phyloP scores from a whole-genome alignment of 1,140 invertebrate genomes.

The Drosophila bipectinata region DNA sequence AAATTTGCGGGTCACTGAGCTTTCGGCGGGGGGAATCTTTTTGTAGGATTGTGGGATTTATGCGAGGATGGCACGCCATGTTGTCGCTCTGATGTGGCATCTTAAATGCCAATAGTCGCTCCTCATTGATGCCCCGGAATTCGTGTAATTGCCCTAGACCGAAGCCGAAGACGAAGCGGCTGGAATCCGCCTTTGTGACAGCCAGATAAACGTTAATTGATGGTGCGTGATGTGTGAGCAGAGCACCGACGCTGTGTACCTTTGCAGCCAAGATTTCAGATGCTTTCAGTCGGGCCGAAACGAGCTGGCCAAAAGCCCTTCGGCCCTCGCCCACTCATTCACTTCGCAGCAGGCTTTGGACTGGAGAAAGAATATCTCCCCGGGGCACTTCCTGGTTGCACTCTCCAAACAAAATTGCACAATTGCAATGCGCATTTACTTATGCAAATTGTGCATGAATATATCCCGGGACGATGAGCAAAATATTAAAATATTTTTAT shows the following conservation, averaged over 20 bases:
- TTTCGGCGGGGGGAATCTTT: not conserved
- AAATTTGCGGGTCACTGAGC: conserved; percentile 50
- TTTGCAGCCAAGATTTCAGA: conserved; percentile 3
- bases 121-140: conserved; percentile 64
- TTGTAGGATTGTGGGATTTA: conserved; percentile 44
- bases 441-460: conserved; percentile 62
- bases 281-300: conserved; percentile 11
- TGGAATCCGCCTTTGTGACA: conserved; percentile 45
- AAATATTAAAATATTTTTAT: conserved; percentile 81
- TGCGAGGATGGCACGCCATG: conserved; percentile 59
- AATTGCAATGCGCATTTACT: conserved; percentile 78
- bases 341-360: conserved; percentile 19
- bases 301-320: conserved; percentile 7
- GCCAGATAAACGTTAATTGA: conserved; percentile 78
- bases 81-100: conserved; percentile 55
- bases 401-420: conserved; percentile 62
- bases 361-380: conserved; percentile 7
- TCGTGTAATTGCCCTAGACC: conserved; percentile 63
- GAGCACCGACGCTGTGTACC: not conserved
- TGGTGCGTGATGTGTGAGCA: conserved; percentile 60
- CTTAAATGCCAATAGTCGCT: conserved; percentile 67
- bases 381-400: conserved; percentile 71
- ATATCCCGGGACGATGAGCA: conserved; percentile 41
- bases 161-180: conserved; percentile 15
- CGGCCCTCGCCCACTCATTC: conserved; percentile 26